Evolutionary conservation across 1,140 invertebrate species (phyloP).

Genomic region (Euura saliciscinereae): DNA sequence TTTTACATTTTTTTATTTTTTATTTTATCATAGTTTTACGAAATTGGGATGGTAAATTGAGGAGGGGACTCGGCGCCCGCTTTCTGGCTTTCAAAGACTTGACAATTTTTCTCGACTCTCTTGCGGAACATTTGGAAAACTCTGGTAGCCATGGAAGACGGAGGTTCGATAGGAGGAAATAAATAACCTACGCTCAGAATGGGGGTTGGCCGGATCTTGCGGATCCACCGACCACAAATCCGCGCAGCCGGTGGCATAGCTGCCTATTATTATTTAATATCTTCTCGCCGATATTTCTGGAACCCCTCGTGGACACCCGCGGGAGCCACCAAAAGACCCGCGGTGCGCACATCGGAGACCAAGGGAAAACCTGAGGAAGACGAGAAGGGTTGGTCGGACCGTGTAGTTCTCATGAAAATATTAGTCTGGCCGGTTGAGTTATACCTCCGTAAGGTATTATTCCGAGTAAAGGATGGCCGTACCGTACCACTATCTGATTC

Average conservation of each 20-base stretch:
- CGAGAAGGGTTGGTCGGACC: not conserved
- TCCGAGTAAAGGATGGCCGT: not conserved
- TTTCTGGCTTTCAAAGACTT: too few species aligned
- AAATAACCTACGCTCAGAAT: not conserved
- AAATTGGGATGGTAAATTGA: too few species aligned
- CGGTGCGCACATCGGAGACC: not conserved
- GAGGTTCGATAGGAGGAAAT: not conserved
- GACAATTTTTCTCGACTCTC: too few species aligned
- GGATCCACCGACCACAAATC: too few species aligned
- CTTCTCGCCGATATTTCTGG: not conserved
- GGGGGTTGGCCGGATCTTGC: too few species aligned
- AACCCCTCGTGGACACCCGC: not conserved
- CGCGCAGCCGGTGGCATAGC: not conserved
- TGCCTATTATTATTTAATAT: slow-evolving; percentile 8
- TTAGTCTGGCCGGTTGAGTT: slow-evolving; percentile 4
- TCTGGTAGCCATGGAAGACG: too few species aligned
- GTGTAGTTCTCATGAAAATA: slow-evolving; percentile 7
- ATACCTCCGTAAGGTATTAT: slow-evolving; percentile 7
- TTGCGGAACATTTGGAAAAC: too few species aligned
- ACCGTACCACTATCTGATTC: not conserved
- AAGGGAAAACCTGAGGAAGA: not conserved
- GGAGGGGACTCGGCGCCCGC: too few species aligned
- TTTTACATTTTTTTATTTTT: too few species aligned
- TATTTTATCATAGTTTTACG: too few species aligned
- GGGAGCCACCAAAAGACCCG: not conserved